Base-by-base conservation (phyloP, 1,140 invertebrate species). In the Drosophila azteca region DNA sequence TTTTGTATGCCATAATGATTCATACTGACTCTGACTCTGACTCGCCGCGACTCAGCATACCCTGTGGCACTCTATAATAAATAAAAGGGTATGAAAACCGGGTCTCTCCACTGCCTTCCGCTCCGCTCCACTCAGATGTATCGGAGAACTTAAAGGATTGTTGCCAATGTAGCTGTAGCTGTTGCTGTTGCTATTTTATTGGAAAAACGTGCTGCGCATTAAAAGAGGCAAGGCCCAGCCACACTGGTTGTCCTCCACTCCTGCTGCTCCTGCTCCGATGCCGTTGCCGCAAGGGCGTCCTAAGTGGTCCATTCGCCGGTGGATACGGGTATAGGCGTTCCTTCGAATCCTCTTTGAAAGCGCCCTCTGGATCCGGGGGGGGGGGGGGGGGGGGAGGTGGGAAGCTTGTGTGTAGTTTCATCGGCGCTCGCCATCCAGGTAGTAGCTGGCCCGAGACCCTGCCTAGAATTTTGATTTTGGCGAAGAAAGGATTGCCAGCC, bases 61-160 rank as follows among this genome's bases (percentile, higher is more conserved):
- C 9, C 31, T 1, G 1, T 8, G 6, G 29, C 29, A 31, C 29
- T 31, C 7, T 31, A 2, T 8, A 8, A 8, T 7, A 7, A 7
- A 8, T 8, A 26, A 31, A 31, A 31, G 7, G 29, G 29, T 31
- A 31, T 31, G 6, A 31, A 11, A 13, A 39, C 35, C 35, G 1
- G 35, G 3, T 39, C 11, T 39, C 9, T 35, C 9, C 35, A 13
- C 11, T 13, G 35, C 35, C 35, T 61, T 7, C 22, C 65, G 8
- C 31, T 31, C 45, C 41, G 29, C 43, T 41, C 13, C 48, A 29
- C 48, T n/a, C 22, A 63, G 49, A 41, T 66, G 79, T 82, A 79
- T 84, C 75, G 80, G 43, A 63, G 69, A 85, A 87, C 82, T 87
- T 78, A 87, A 87, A 87, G 82, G 82, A 88, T 87, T 87, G 83